Evolutionary conservation across 2,888 invertebrate species (phyloP).

Genomic region (Oligia latruncula): DNA sequence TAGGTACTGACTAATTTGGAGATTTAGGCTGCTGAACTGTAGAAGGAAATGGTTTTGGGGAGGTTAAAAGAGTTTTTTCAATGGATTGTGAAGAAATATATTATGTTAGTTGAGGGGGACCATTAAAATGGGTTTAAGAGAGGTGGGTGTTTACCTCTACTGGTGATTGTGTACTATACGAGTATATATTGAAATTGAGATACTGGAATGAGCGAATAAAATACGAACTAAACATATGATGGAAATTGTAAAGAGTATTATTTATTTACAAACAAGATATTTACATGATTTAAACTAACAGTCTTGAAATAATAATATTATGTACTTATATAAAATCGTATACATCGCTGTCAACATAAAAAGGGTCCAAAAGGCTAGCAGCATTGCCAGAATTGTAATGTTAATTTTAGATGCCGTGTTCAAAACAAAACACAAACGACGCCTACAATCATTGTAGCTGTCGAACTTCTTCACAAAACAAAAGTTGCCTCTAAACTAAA

Average conservation of each 20-base stretch:
- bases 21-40: slow-evolving; percentile 18
- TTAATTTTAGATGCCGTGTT: not conserved
- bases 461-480: slow-evolving; percentile 6
- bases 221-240: not conserved
- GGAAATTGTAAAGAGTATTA: not conserved
- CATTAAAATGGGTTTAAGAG: not conserved
- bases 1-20: slow-evolving; percentile 47
- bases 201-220: not conserved
- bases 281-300: not conserved
- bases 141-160: not conserved
- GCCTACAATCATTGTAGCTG: not conserved
- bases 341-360: not conserved
- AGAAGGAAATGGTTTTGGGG: not conserved
- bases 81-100: not conserved
- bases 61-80: not conserved
- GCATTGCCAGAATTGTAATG: not conserved
- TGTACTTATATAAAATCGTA: not conserved
- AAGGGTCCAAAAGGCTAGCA: not conserved
- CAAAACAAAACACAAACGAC: slow-evolving; percentile 5
- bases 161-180: not conserved
- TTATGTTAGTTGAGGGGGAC: not conserved
- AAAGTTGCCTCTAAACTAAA: not conserved
- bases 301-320: not conserved
- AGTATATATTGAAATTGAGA: not conserved
- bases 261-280: not conserved